These are phyloP conservation scores for Aproaerema taeniolella DNA, from an alignment of 2,888 invertebrate species.

Conservation along the genomic window DNA sequence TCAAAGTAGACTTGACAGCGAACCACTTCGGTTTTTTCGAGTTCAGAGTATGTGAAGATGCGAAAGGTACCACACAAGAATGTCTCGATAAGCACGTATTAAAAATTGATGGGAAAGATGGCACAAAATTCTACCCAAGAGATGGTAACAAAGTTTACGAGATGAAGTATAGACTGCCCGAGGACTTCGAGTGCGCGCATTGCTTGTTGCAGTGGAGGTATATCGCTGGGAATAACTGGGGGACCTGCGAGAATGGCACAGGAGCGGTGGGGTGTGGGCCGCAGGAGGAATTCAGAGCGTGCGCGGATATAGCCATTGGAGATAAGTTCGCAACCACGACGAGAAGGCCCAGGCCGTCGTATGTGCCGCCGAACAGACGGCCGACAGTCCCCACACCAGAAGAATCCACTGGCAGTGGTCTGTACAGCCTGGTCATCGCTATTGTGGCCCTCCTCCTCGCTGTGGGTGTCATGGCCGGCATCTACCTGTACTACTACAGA, in stretches of 20 bases:
- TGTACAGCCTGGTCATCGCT: constrained; percentile 79
- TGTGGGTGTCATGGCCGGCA: constrained; percentile 79
- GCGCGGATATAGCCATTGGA: constrained; percentile 87
- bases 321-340: constrained; percentile 67
- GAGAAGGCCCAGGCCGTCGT: constrained; percentile 60
- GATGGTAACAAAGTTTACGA: constrained; percentile 89
- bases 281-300: constrained; percentile 92
- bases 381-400: constrained; percentile 60
- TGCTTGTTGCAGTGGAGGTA: constrained; percentile 94
- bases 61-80: constrained; percentile 82
- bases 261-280: constrained; percentile 92
- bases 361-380: constrained; percentile 58
- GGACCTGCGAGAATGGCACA: constrained; percentile 82
- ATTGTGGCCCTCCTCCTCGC: constrained; percentile 81
- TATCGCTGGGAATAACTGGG: constrained; percentile 92
- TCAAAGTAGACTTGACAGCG: constrained; percentile 91
- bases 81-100: constrained; percentile 87
- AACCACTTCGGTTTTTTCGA: constrained; percentile 92
- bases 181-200: constrained; percentile 84
- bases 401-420: constrained; percentile 61
- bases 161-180: constrained; percentile 80
- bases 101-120: constrained; percentile 66
- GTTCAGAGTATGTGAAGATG: constrained; percentile 88
- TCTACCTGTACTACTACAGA: constrained; percentile 87
- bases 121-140: constrained; percentile 83